Percentiles rank a stretch among this genome's conserved stretches.
phyloP scores from a whole-genome alignment of 2,113 vertebrate genomes.

The Rafetus swinhoei region DNA sequence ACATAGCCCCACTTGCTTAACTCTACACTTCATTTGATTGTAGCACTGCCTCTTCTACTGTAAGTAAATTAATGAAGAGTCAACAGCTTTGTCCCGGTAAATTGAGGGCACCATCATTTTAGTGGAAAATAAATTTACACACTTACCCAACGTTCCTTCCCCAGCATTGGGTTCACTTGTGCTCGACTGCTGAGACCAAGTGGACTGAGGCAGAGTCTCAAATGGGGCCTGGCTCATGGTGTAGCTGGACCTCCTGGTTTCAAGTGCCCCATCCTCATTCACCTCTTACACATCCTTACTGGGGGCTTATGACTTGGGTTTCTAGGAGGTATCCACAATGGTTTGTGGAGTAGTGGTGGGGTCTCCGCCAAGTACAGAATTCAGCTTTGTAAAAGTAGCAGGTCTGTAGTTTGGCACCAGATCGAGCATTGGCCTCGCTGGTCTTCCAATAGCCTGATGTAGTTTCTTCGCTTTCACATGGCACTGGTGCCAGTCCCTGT shows the following conservation, averaged over 20 bases:
- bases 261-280: not conserved
- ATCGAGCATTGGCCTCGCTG: not conserved
- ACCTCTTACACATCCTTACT: not conserved
- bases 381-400: not conserved
- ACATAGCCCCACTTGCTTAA: not conserved
- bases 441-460: not conserved
- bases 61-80: not conserved
- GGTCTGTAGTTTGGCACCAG: not conserved
- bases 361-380: not conserved
- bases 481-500: not conserved
- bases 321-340: not conserved
- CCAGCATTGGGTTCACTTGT: not conserved
- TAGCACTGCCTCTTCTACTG: not conserved
- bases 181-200: accelerated
- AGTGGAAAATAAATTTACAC: not conserved
- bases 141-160: not conserved
- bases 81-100: not conserved
- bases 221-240: not conserved
- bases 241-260: not conserved
- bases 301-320: not conserved
- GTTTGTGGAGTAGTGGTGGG: not conserved
- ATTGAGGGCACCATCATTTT: not conserved
- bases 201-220: not conserved
- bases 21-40: not conserved
- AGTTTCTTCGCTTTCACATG: not conserved